A percentile compares a stretch with the other conserved stretches of the same genome.
Evolutionary conservation across 2,113 vertebrate genomes (phyloP).

Genomic region (Electrona antarctica): DNA sequence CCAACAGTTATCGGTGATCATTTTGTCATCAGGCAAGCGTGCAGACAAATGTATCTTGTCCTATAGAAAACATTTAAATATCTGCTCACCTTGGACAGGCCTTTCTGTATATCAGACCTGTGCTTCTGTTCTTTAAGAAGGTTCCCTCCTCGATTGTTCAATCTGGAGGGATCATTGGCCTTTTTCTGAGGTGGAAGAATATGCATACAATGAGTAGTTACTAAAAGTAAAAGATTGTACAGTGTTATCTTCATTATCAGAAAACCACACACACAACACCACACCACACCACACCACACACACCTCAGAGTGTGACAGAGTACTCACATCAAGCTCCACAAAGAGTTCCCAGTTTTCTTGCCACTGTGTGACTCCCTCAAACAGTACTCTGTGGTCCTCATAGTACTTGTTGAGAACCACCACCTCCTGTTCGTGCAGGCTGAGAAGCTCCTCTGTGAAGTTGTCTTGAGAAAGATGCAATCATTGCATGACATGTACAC

Average conservation of each 20-base stretch:
- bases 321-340: constrained; percentile 89
- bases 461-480: constrained; percentile 72
- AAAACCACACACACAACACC: too few relatives aligned
- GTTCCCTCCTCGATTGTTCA: constrained; percentile 92
- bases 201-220: neutral
- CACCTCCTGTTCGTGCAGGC: constrained; percentile 84
- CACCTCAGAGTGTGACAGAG: neutral
- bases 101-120: constrained; percentile 88
- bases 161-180: constrained; percentile 86
- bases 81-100: constrained; percentile 85
- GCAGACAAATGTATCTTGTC: too few relatives aligned
- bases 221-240: too few relatives aligned
- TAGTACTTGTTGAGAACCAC: constrained; percentile 67
- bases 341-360: constrained; percentile 89
- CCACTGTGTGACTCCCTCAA: constrained; percentile 88
- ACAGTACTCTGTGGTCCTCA: constrained; percentile 84
- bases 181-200: constrained; percentile 70
- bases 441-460: constrained; percentile 85
- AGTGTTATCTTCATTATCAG: too few relatives aligned
- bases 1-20: too few relatives aligned
- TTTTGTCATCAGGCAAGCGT: too few relatives aligned
- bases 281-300: too few relatives aligned
- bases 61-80: neutral
- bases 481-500: too few relatives aligned
- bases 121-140: constrained; percentile 95